Conservation (phyloP, 2,888 invertebrate genomes). For the Phrixothrix hirtus region DNA sequence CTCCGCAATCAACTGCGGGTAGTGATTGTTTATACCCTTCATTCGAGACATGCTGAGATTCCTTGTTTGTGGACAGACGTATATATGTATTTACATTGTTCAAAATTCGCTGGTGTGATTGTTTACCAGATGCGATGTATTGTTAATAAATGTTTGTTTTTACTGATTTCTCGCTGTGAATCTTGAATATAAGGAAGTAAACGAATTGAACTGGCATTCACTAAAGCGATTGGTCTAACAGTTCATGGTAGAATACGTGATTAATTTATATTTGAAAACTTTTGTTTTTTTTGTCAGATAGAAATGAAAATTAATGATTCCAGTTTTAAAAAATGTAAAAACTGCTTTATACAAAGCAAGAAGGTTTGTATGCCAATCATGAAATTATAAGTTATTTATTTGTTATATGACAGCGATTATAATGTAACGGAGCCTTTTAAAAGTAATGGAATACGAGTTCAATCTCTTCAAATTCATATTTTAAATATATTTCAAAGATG, state of each 20-base stretch:
- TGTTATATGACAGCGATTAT: constrained; percentile 5
- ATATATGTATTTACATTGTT: constrained; percentile 34
- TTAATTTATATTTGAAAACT: constrained; percentile 18
- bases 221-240: constrained; percentile 19
- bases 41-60: constrained; percentile 37
- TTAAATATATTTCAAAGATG: not conserved
- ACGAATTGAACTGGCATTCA: constrained; percentile 20
- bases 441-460: not conserved
- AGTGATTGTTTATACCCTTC: constrained; percentile 33
- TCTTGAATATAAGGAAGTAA: constrained; percentile 13
- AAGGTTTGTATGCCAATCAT: constrained; percentile 14
- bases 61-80: constrained; percentile 39
- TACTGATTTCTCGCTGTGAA: constrained; percentile 21
- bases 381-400: constrained; percentile 1
- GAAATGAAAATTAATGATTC: constrained; percentile 10
- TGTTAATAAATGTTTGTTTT: constrained; percentile 26
- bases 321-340: constrained; percentile 9
- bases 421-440: not conserved
- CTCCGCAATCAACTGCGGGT: constrained; percentile 30
- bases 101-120: constrained; percentile 23
- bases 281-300: constrained; percentile 5
- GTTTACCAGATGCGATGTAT: constrained; percentile 28
- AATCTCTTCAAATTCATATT: not conserved
- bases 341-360: constrained; percentile 9
- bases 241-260: constrained; percentile 10